Percentiles rank a stretch among this genome's conserved stretches.
Conservation (phyloP, 2,113 vertebrate genomes). For the Austrofundulus limnaeus region DNA sequence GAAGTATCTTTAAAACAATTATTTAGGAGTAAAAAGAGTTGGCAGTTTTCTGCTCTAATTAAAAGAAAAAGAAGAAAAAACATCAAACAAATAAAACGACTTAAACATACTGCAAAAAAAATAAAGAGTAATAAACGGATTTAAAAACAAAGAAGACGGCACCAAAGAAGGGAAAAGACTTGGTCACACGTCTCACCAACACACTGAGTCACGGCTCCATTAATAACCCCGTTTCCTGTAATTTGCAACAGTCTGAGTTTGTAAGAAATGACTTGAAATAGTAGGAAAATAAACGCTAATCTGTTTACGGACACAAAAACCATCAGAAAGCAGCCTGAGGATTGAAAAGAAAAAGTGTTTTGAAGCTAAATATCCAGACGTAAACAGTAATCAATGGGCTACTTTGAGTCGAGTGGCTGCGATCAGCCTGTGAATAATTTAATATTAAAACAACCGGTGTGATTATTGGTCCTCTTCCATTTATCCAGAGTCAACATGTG, state of each 20-base stretch:
- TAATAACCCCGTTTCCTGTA: slow-evolving; percentile 50
- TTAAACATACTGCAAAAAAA: no score
- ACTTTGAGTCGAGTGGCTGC: slow-evolving; percentile 3
- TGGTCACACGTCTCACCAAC: slow-evolving; percentile 60
- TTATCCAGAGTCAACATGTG: slow-evolving; percentile 38
- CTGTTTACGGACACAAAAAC: slow-evolving; percentile 35
- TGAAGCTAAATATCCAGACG: slow-evolving; percentile 6
- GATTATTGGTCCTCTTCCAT: slow-evolving; percentile 59
- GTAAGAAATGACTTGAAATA: slow-evolving; percentile 44
- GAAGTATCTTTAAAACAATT: no score
- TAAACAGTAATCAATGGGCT: neutral
- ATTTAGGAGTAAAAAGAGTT: no score
- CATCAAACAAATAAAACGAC: neutral
- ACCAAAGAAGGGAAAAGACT: slow-evolving; percentile 24
- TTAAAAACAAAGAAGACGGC: neutral
- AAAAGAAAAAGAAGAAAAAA: neutral
- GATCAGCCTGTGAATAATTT: slow-evolving; percentile 39
- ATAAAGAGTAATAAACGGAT: no score
- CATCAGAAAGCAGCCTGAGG: neutral
- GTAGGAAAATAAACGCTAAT: slow-evolving; percentile 38
- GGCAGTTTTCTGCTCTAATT: no score
- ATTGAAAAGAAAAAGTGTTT: slow-evolving; percentile 14
- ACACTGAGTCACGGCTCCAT: slow-evolving; percentile 54
- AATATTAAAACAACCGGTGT: slow-evolving; percentile 49
- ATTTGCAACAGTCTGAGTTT: slow-evolving; percentile 21